Evolutionary conservation across 2,113 vertebrate genomes (phyloP).

Genomic region (Oryctolagus cuniculus): DNA sequence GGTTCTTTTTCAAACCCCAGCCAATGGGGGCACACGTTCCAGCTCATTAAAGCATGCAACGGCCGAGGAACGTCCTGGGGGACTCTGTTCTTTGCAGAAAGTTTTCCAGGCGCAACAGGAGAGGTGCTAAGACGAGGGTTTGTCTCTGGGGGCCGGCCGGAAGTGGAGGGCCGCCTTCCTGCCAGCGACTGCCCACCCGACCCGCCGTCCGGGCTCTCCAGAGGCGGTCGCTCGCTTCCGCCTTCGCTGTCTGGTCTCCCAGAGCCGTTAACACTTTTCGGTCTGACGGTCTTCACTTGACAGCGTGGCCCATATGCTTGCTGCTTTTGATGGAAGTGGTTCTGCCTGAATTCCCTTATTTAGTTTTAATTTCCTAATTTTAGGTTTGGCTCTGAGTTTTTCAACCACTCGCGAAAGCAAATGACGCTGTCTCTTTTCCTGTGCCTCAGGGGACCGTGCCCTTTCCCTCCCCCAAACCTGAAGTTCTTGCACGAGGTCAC

Average conservation of each 20-base stretch:
- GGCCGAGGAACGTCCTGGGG: constrained; percentile 31
- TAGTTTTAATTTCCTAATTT: constrained; percentile 79
- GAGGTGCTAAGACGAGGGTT: neutral
- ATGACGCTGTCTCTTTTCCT: neutral
- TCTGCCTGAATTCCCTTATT: constrained; percentile 71
- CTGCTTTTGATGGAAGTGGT: constrained; percentile 64
- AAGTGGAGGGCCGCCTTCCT: neutral
- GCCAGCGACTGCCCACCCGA: rapidly evolving
- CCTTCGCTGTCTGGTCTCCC: constrained; percentile 53
- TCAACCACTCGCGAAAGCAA: constrained; percentile 12
- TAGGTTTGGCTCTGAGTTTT: constrained; percentile 57
- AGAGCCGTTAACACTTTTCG: constrained; percentile 71
- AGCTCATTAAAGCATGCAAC: constrained; percentile 62
- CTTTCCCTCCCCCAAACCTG: neutral
- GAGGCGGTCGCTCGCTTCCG: neutral
- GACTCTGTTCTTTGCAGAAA: constrained; percentile 64
- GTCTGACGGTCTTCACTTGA: constrained; percentile 73
- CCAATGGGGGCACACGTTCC: constrained; percentile 37
- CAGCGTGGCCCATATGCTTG: constrained; percentile 66
- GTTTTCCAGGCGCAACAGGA: constrained; percentile 20
- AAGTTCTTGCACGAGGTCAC: neutral
- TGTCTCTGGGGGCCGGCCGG: neutral
- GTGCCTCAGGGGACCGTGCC: neutral
- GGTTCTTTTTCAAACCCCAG: constrained; percentile 59
- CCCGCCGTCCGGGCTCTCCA: constrained; percentile 6